Evolutionary conservation across 2,797 vertebrate species (phyloP).

Genomic region (Hypotaenidia philippensis): DNA sequence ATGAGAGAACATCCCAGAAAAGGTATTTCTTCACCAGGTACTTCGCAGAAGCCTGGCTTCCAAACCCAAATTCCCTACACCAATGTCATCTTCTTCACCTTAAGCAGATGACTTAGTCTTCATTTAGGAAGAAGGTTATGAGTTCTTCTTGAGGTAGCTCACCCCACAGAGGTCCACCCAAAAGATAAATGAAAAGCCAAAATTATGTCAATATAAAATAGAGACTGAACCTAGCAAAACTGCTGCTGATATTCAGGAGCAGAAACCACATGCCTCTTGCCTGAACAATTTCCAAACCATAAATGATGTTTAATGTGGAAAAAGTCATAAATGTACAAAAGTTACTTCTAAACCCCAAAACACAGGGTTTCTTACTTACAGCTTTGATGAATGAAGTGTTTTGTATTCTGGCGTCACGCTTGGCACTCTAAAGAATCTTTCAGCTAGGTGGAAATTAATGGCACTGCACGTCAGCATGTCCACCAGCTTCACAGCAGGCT

Average conservation of each 20-base stretch:
- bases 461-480: conserved; percentile 12
- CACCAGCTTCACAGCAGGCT: not conserved
- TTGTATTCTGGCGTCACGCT: conserved; percentile 47
- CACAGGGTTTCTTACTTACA: conserved; percentile 53
- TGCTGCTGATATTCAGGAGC: conserved; percentile 35
- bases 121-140: not conserved
- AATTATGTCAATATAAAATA: conserved; percentile 42
- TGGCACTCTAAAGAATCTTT: conserved; percentile 29
- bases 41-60: not conserved
- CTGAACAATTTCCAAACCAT: conserved; percentile 73
- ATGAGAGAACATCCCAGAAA: conserved; percentile 23
- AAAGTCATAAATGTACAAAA: conserved; percentile 69
- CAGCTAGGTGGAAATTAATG: conserved; percentile 48
- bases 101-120: not conserved
- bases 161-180: conserved; percentile 35
- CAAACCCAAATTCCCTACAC: not conserved
- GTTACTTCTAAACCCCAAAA: conserved; percentile 63
- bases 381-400: conserved; percentile 73
- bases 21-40: conserved; percentile 9
- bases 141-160: not conserved
- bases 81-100: not conserved
- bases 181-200: conserved; percentile 53
- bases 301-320: conserved; percentile 73
- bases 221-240: conserved; percentile 56
- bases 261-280: conserved; percentile 59